Evolutionary conservation across 2,888 invertebrate genomes (phyloP).

Genomic region (Eristalis intricaria): DNA sequence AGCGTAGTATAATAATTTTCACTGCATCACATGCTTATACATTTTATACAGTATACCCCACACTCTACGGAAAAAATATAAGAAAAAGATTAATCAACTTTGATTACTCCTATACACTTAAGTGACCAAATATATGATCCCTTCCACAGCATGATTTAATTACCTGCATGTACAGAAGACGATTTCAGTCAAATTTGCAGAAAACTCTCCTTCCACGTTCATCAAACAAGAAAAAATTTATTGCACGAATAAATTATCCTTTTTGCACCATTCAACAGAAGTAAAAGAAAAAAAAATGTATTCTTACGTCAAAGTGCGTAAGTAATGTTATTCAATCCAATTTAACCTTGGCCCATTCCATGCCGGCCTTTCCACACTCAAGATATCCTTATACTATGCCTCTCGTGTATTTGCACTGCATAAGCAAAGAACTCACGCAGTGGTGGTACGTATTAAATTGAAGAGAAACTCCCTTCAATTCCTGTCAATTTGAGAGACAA

Average conservation of each 20-base stretch:
- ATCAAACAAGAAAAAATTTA: constrained; percentile 17
- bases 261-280: constrained; percentile 53
- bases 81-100: neutral
- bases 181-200: constrained; percentile 36
- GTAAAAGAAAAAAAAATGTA: constrained; percentile 38
- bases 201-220: neutral
- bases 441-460: constrained; percentile 63
- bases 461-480: constrained; percentile 71
- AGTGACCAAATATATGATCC: neutral
- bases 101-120: neutral
- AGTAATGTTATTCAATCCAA: constrained; percentile 72
- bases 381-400: constrained; percentile 33
- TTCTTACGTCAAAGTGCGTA: constrained; percentile 50
- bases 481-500: constrained; percentile 69
- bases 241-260: constrained; percentile 70
- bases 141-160: neutral
- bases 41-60: too few relatives aligned
- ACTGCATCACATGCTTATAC: too few relatives aligned
- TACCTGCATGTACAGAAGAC: neutral
- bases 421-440: constrained; percentile 31
- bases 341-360: constrained; percentile 62
- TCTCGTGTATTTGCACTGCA: constrained; percentile 42
- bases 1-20: too few relatives aligned
- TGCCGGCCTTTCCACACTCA: constrained; percentile 13
- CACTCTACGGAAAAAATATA: too few relatives aligned